Conservation (phyloP, 2,113 vertebrate species). For the Amphiprion ocellaris region DNA sequence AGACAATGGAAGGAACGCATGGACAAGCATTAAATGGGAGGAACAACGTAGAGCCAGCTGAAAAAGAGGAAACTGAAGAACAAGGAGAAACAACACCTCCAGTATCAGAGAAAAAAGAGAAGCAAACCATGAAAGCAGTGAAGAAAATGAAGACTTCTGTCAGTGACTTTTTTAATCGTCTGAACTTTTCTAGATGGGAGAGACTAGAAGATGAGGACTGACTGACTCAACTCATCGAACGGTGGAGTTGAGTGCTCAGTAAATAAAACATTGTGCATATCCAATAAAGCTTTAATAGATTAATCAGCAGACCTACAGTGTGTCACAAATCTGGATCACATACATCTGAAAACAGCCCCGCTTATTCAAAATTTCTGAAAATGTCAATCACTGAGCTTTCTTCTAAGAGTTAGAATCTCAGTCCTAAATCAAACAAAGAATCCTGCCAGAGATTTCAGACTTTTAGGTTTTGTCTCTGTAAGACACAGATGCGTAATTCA, state of each 20-base stretch:
- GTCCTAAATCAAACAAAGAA: too few relatives aligned
- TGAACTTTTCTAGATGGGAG: background rate
- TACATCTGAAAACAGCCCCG: slow-evolving; percentile 6
- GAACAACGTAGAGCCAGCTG: background rate
- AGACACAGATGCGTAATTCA: too few relatives aligned
- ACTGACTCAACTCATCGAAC: background rate
- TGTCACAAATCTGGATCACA: background rate
- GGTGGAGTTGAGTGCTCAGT: background rate
- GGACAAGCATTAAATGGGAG: slow-evolving; percentile 25
- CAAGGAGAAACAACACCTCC: background rate
- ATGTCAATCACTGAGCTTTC: background rate
- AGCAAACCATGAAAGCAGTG: background rate
- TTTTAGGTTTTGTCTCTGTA: too few relatives aligned
- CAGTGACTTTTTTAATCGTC: background rate
- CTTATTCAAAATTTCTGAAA: background rate
- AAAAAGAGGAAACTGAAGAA: background rate
- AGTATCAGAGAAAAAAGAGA: background rate
- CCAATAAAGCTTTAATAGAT: background rate
- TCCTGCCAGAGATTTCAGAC: too few relatives aligned
- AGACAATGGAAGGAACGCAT: slow-evolving; percentile 31
- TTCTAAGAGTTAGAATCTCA: background rate
- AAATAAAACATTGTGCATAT: slow-evolving; percentile 15
- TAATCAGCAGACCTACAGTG: background rate
- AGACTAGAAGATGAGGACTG: slow-evolving; percentile 30
- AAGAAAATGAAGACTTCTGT: slow-evolving; percentile 9